Evolutionary conservation across 2,888 invertebrate genomes (phyloP), one percentile per base, ranked within the genome.

Genomic region (Platycnemis pennipes): DNA sequence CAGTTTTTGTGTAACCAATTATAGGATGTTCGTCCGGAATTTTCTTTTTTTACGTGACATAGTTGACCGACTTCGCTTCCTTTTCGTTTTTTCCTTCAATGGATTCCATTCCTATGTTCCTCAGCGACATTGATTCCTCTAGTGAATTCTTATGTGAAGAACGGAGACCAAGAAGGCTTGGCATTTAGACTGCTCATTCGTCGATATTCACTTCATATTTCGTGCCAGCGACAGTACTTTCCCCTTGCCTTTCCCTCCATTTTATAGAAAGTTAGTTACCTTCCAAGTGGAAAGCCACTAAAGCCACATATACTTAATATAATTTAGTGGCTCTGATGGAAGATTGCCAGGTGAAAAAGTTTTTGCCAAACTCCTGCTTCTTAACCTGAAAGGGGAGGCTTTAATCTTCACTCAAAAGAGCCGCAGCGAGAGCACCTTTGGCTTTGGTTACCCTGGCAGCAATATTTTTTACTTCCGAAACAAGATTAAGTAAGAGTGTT

Each of bases 401-500:
- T 69, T 69, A 69, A 77, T 77, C 69, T n/a, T 4, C 69, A 7
- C 37, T 77, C 69, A 77, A 77, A 77, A 77, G 69, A 37, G 69
- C 37, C 69, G 69, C 31, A 77, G 31, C 31, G 31, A 77, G 69
- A 37, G 69, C 31, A 31, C 31, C 31, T 31, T 31, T 77, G 31
- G 31, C 69, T 77, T 77, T 77, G 69, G 69, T 26, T 77, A 31
- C 69, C 7, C 69, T 77, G 69, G 69, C 31, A 7, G 37, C 69
- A 11, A 77, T 77, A 31, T 77, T 77, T 77, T 56, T 63, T 31
- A 77, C 69, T 77, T 77, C 69, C 69, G 69, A 77, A 77, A 77
- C 69, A 77, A 77, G 69, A 77, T 77, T 77, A 77, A 77, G n/a
- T 31, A 77, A 77, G 69, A 77, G 69, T 77, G 69, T 31, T 77